phyloP scores from a whole-genome alignment of 2,888 invertebrate genomes.

The Drosophila maculinotata region DNA sequence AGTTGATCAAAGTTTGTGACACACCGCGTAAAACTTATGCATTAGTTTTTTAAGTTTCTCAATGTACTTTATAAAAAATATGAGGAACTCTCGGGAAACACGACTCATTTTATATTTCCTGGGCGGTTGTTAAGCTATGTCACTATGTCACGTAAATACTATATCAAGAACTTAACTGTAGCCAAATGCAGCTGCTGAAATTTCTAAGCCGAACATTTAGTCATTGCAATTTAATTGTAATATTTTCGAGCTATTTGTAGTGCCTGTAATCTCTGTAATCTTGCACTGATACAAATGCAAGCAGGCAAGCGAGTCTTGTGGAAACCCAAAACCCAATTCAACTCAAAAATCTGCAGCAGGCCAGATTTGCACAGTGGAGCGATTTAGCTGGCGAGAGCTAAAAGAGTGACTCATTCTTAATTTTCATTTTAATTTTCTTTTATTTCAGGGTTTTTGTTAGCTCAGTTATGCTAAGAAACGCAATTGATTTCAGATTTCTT shows the following conservation, averaged over 20 bases:
- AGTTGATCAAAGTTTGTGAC: conserved; percentile 47
- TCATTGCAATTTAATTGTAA: conserved; percentile 27
- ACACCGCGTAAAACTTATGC: conserved; percentile 43
- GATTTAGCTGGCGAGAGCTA: too few species aligned
- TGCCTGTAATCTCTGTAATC: conserved; percentile 35
- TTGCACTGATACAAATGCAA: conserved; percentile 28
- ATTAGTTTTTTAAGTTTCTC: conserved; percentile 38
- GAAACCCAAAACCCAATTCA: conserved; percentile 27
- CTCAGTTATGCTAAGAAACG: too few species aligned
- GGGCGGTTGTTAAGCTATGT: conserved; percentile 34
- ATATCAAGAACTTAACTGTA: conserved; percentile 9
- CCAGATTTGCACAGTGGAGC: conserved; percentile 19
- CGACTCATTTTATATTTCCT: conserved; percentile 16
- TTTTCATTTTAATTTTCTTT: not conserved
- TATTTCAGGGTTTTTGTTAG: too few species aligned
- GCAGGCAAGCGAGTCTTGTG: conserved; percentile 37
- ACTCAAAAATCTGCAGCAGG: conserved; percentile 18
- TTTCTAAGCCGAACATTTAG: conserved; percentile 21
- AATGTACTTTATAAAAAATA: conserved; percentile 16
- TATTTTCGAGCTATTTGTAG: conserved; percentile 18
- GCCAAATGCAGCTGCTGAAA: conserved; percentile 7
- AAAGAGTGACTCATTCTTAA: too few species aligned
- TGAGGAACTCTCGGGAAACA: conserved; percentile 1
- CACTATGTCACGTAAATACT: conserved; percentile 27
- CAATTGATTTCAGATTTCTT: too few species aligned